These are phyloP conservation scores for Pseudoatta argentina DNA, from an alignment of 1,140 invertebrate genomes.

Conservation along the genomic window DNA sequence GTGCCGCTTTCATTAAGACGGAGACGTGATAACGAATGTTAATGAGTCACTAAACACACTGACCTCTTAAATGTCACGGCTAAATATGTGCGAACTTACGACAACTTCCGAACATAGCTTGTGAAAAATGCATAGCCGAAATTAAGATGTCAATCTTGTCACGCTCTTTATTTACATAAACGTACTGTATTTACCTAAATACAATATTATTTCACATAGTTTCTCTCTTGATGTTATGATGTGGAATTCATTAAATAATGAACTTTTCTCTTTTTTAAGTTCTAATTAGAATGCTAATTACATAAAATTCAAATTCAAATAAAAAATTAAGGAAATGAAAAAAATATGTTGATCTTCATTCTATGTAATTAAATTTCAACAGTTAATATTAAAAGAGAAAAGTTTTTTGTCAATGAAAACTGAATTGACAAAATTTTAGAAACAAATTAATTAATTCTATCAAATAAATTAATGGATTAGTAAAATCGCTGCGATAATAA, in stretches of 20 bases:
- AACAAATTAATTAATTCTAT: not conserved
- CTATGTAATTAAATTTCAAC: not conserved
- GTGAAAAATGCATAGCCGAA: not conserved
- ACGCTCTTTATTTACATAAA: not conserved
- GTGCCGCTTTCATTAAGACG: slow-evolving; percentile 30
- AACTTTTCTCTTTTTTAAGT: not conserved
- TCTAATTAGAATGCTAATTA: slow-evolving; percentile 20
- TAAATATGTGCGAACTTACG: slow-evolving; percentile 27
- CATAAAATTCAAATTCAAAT: slow-evolving; percentile 2
- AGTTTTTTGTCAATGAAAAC: not conserved
- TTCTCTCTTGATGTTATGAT: not conserved
- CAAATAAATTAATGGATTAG: not conserved
- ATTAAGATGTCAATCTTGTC: not conserved
- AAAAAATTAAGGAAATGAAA: not conserved
- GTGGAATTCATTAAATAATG: not conserved
- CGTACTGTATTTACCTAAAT: not conserved
- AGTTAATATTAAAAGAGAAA: not conserved
- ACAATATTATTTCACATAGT: not conserved
- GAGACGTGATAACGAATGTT: slow-evolving; percentile 55
- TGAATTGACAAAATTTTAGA: not conserved
- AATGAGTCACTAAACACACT: slow-evolving; percentile 30
- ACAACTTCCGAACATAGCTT: not conserved
- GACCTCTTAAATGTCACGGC: slow-evolving; percentile 1
- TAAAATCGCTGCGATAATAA: not conserved
- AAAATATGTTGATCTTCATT: not conserved